These are phyloP conservation scores for Amyelois transitella DNA, from an alignment of 1,140 invertebrate species.

Conservation along the genomic window DNA sequence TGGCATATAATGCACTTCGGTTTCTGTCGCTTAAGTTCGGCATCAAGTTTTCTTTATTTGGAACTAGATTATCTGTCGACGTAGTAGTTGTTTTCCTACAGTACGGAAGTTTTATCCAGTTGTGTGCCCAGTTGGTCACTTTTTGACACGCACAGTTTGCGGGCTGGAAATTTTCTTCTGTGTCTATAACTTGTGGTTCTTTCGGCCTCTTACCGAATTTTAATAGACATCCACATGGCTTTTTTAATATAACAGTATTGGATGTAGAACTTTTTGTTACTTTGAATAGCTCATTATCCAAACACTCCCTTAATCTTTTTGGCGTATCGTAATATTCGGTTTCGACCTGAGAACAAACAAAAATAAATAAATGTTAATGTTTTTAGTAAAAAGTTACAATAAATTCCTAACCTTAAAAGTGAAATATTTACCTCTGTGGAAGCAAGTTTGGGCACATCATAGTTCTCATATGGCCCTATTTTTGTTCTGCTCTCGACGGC, in stretches of 20 bases:
- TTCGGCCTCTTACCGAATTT: conserved; percentile 64
- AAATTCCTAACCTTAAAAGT: background rate
- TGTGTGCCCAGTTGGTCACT: conserved; percentile 79
- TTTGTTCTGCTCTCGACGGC: conserved; percentile 32
- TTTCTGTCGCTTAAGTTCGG: conserved; percentile 55
- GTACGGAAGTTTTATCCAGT: conserved; percentile 77
- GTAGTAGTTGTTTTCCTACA: conserved; percentile 59
- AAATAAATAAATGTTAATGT: conserved; percentile 1
- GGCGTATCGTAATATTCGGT: conserved; percentile 84
- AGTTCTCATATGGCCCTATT: conserved; percentile 82
- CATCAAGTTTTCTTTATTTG: conserved; percentile 67
- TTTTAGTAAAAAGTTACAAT: background rate
- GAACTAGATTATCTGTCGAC: conserved; percentile 68
- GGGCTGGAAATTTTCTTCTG: conserved; percentile 53
- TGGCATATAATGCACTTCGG: conserved; percentile 79
- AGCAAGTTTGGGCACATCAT: conserved; percentile 81
- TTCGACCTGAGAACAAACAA: conserved; percentile 34
- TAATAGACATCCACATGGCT: conserved; percentile 78
- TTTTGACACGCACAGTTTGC: conserved; percentile 77
- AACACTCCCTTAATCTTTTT: conserved; percentile 82
- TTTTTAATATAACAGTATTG: conserved; percentile 74
- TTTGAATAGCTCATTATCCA: conserved; percentile 76
- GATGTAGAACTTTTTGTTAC: conserved; percentile 76
- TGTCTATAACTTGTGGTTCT: conserved; percentile 58
- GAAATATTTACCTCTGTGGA: conserved; percentile 67